phyloP scores from a whole-genome alignment of 2,888 invertebrate genomes.

The Leptinotarsa peninsularis region DNA sequence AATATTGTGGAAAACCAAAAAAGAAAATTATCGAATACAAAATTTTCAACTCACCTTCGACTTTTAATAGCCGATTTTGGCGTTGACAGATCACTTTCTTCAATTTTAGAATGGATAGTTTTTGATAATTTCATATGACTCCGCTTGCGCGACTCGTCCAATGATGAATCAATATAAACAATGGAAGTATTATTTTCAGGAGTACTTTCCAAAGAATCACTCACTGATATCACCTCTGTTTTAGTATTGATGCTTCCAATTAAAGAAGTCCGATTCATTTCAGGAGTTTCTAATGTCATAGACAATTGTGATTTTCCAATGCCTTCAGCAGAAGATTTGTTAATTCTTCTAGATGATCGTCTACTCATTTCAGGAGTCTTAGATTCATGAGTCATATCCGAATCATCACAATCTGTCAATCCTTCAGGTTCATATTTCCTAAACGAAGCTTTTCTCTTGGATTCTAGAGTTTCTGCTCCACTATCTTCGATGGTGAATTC shows the following conservation, averaged over 20 bases:
- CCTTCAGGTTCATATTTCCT: background rate
- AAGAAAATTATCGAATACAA: background rate
- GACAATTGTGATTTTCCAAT: background rate
- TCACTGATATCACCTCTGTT: conserved; percentile 22
- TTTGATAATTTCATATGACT: conserved; percentile 24
- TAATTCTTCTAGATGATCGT: conserved; percentile 4
- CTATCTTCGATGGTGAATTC: conserved; percentile 4
- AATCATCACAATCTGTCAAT: background rate
- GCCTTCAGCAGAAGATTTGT: background rate
- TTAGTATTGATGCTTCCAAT: background rate
- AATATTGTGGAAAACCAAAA: background rate
- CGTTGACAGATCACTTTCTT: conserved; percentile 41
- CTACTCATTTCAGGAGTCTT: background rate
- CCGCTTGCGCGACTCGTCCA: conserved; percentile 26
- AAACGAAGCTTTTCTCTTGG: background rate
- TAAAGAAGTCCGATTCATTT: background rate
- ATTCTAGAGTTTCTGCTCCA: conserved; percentile 1
- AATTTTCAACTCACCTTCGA: conserved; percentile 23
- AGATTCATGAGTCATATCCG: background rate
- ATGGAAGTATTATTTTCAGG: conserved; percentile 41
- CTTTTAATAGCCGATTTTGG: conserved; percentile 46
- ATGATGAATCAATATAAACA: conserved; percentile 33
- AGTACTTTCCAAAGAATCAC: conserved; percentile 31
- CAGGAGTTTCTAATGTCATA: background rate
- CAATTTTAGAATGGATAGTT: conserved; percentile 30